These are phyloP conservation scores for Agrotis clavis DNA, from an alignment of 2,888 invertebrate species.

Conservation along the genomic window DNA sequence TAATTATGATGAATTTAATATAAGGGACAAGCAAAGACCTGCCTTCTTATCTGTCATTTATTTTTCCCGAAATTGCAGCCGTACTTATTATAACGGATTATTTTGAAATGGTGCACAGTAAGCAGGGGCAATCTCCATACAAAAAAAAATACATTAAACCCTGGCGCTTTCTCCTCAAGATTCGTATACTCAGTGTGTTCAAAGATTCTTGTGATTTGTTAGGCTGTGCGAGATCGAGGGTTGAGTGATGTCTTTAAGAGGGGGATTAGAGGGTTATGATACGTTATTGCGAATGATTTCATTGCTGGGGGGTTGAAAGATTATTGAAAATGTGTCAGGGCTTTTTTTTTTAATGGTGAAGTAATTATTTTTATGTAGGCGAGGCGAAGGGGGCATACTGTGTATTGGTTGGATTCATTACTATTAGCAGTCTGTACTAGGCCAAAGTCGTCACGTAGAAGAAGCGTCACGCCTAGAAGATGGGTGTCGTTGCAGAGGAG, in stretches of 20 bases:
- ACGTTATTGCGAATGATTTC: constrained; percentile 51
- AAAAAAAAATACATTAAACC: neutral
- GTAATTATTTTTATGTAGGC: neutral
- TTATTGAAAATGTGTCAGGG: constrained; percentile 30
- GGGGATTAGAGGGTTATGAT: constrained; percentile 43
- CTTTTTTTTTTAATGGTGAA: neutral
- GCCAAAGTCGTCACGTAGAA: too few relatives aligned
- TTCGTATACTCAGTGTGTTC: constrained; percentile 34
- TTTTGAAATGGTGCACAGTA: too few relatives aligned
- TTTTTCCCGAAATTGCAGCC: too few relatives aligned
- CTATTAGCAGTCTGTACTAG: too few relatives aligned
- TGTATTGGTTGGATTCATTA: too few relatives aligned
- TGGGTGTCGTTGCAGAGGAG: too few relatives aligned
- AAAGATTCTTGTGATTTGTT: constrained; percentile 32
- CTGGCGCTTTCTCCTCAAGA: constrained; percentile 22
- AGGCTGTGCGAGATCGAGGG: constrained; percentile 25
- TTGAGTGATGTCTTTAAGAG: constrained; percentile 30
- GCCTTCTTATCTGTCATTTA: too few relatives aligned
- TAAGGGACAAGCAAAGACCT: too few relatives aligned
- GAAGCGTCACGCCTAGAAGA: too few relatives aligned
- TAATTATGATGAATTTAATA: neutral
- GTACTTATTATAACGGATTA: too few relatives aligned
- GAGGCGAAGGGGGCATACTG: too few relatives aligned
- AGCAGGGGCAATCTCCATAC: too few relatives aligned
- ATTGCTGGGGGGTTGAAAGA: constrained; percentile 18